A percentile compares a stretch with the other conserved stretches of the same genome.
Conservation (phyloP, 1,140 invertebrate species). For the Drosophila azteca region DNA sequence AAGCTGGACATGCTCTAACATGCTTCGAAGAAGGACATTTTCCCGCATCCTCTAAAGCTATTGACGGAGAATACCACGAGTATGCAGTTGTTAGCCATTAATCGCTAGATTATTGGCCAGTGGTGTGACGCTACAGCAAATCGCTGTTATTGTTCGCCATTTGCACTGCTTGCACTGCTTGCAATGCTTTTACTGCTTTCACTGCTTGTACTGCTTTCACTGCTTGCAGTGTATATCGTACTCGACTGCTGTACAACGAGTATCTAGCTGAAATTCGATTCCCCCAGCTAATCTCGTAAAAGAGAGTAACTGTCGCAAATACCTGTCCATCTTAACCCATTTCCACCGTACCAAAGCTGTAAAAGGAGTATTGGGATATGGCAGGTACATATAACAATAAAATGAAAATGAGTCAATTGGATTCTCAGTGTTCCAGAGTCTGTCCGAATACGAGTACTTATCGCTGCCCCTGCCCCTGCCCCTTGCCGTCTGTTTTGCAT, state of each 20-base stretch:
- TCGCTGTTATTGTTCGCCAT: too few relatives aligned
- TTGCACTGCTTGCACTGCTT: too few relatives aligned
- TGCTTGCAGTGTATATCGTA: too few relatives aligned
- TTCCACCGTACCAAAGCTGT: constrained; percentile 35
- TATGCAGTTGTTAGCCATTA: too few relatives aligned
- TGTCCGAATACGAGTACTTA: too few relatives aligned
- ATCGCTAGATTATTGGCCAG: too few relatives aligned
- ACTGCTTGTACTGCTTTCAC: too few relatives aligned
- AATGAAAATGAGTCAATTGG: constrained; percentile 80
- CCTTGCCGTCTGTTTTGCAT: constrained; percentile 23
- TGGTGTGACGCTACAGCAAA: too few relatives aligned
- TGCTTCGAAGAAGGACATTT: neutral
- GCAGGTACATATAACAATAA: constrained; percentile 55
- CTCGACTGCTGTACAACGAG: too few relatives aligned
- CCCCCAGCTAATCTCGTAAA: constrained; percentile 35
- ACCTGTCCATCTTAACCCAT: constrained; percentile 38
- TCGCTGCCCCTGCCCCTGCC: neutral
- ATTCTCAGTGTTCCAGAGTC: constrained; percentile 43
- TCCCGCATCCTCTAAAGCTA: neutral
- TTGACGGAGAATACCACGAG: neutral
- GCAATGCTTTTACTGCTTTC: too few relatives aligned
- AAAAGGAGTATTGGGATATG: constrained; percentile 32
- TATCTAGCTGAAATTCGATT: constrained; percentile 16
- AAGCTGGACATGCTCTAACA: constrained; percentile 11
- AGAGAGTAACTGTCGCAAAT: constrained; percentile 48